These are phyloP conservation scores for Sebastes diploproa DNA, from an alignment of 2,797 vertebrate genomes.

Conservation along the genomic window DNA sequence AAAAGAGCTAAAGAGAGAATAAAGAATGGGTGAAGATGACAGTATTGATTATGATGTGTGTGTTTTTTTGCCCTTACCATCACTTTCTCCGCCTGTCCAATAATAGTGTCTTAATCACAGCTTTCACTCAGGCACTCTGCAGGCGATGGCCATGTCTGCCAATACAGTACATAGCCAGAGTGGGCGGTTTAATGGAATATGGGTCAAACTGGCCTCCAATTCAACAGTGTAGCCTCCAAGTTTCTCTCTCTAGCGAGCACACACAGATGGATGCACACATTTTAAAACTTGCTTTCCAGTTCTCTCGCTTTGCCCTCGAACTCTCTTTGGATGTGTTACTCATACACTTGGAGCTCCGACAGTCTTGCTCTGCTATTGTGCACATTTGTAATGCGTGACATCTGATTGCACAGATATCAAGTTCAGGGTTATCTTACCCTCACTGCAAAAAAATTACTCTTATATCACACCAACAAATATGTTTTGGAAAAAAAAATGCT, in stretches of 20 bases:
- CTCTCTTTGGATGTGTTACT: slow-evolving; percentile 1
- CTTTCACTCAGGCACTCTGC: slow-evolving; percentile 29
- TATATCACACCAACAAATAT: slow-evolving; percentile 40
- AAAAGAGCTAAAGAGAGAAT: slow-evolving; percentile 4
- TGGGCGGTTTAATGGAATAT: slow-evolving; percentile 50
- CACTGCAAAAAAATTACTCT: neutral
- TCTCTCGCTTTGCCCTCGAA: slow-evolving; percentile 41
- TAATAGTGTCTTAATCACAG: slow-evolving; percentile 41
- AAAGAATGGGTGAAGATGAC: slow-evolving; percentile 23
- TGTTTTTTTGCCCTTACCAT: neutral
- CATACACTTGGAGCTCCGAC: neutral
- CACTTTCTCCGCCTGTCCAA: neutral
- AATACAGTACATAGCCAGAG: slow-evolving; percentile 23
- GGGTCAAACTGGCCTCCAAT: slow-evolving; percentile 47
- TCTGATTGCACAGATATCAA: slow-evolving; percentile 14
- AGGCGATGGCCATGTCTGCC: slow-evolving; percentile 18
- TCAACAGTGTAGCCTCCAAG: slow-evolving; percentile 30
- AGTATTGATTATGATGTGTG: slow-evolving; percentile 39
- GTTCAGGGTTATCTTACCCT: slow-evolving; percentile 16
- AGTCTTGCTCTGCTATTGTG: slow-evolving; percentile 22
- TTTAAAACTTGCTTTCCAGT: slow-evolving; percentile 25
- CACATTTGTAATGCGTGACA: neutral
- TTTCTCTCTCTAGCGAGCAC: slow-evolving; percentile 9
- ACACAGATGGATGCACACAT: slow-evolving; percentile 47
- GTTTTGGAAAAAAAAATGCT: neutral